phyloP scores from a whole-genome alignment of 2,113 vertebrate species.

The Chionomys nivalis region DNA sequence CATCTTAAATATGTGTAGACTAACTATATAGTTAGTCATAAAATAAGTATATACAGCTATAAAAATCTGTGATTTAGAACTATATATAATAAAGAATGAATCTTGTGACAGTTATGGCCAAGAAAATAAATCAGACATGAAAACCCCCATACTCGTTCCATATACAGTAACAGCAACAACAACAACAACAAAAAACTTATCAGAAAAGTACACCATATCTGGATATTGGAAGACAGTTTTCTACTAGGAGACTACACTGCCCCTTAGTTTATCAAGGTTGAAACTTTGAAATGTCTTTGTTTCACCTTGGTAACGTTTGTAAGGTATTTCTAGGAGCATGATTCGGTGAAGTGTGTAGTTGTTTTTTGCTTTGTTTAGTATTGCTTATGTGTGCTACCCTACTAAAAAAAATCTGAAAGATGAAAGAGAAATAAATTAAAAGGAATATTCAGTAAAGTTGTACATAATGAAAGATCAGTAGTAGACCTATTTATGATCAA shows the following conservation, averaged over 20 bases:
- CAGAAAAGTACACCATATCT: neutral
- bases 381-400: neutral
- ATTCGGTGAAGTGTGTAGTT: neutral
- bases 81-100: neutral
- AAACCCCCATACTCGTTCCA: neutral
- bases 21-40: neutral
- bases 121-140: neutral
- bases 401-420: neutral
- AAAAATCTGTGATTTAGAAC: conserved; percentile 39
- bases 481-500: neutral
- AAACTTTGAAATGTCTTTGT: neutral
- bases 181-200: neutral
- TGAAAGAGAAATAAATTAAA: neutral
- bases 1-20: neutral
- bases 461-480: neutral
- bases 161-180: neutral
- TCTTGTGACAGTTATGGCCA: neutral
- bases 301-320: neutral
- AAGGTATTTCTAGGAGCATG: neutral
- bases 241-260: neutral
- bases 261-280: neutral
- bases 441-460: neutral
- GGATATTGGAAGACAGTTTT: neutral
- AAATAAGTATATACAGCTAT: neutral
- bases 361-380: neutral